Percentiles rank a stretch among this genome's conserved stretches.
Evolutionary conservation across 2,797 vertebrate genomes (phyloP).

Genomic region (Balearica regulorum): DNA sequence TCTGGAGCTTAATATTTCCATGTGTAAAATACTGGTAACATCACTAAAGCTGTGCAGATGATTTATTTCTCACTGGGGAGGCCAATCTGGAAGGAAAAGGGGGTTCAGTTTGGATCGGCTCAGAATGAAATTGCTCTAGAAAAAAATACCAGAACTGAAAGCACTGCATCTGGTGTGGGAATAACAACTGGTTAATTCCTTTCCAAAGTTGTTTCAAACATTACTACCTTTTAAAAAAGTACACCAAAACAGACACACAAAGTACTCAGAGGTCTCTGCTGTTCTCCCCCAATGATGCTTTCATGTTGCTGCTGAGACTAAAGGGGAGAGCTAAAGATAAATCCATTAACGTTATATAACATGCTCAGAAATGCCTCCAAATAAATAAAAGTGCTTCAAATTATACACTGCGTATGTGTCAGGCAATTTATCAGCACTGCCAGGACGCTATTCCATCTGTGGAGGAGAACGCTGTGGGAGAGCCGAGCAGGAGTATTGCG

Average conservation of each 20-base stretch:
- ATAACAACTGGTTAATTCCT: not conserved
- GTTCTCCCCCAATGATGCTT: not conserved
- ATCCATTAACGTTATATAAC: constrained; percentile 19
- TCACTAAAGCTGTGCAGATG: not conserved
- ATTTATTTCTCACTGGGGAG: not conserved
- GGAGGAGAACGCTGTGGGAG: not conserved
- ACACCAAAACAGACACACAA: not conserved
- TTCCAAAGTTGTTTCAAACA: not conserved
- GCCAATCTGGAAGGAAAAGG: not conserved
- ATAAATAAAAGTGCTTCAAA: constrained; percentile 22
- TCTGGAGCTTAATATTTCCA: not conserved
- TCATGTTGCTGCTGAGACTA: not conserved
- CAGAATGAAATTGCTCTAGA: not conserved
- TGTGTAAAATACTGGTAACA: not conserved
- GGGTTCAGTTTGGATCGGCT: not conserved
- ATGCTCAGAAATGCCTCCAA: constrained; percentile 21
- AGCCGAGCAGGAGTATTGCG: not conserved
- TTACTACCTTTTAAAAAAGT: not conserved
- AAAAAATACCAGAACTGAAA: not conserved
- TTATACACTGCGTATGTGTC: not conserved
- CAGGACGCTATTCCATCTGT: not conserved
- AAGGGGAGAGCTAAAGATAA: constrained; percentile 23
- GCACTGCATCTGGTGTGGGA: not conserved
- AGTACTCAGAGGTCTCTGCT: not conserved
- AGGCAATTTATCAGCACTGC: not conserved